Base-by-base conservation (phyloP, 2,797 vertebrate genomes). In the Girardinus metallicus region DNA sequence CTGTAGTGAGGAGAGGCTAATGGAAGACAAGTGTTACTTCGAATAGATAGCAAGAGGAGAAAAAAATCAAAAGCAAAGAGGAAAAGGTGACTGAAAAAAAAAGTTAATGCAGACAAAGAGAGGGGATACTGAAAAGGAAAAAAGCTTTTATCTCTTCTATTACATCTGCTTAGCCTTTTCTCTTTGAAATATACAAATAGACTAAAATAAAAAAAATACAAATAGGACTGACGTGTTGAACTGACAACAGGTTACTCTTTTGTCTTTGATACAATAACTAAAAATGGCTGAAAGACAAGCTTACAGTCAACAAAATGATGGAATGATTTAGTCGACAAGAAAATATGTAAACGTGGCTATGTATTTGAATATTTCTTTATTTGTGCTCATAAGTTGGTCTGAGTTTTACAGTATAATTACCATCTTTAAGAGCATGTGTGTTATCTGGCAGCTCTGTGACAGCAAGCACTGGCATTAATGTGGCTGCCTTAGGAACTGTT, bases 401-500 rank as follows among this genome's bases (percentile, higher is more conserved):
- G 34, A n/a, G 62, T 51, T 51, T 11, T 13, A 73, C 47, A 49
- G 68, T 74, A 43, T 81, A 80, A 81, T 85, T 76, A 78, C 3
- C 5, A 0, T 76, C 53, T 53, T 16, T 80, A 23, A 60, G 77
- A 74, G 43, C 34, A 34, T 62, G 60, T 43, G 60, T 34, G 76
- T 31, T 66, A 34, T 79, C 71, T 79, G 74, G 70, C 79, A 81
- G 85, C 79, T 71, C 23, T 79, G 36, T 84, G 84, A 87, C 91
- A 84, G 78, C 26, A 73, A 87, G 84, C 82, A 34, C 88, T 90
- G 90, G 89, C 90, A 83, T 78, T 77, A 78, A 79, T 74, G 70
- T 46, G 57, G 70, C 82, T 76, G 89, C 89, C 90, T 85, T 82
- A 87, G 91, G 87, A 92, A 87, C 85, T 76, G 62, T 79, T 86